Base-by-base conservation (phyloP, 37 sponge, comb jelly and placozoan genomes). In the Agelas oroides region DNA sequence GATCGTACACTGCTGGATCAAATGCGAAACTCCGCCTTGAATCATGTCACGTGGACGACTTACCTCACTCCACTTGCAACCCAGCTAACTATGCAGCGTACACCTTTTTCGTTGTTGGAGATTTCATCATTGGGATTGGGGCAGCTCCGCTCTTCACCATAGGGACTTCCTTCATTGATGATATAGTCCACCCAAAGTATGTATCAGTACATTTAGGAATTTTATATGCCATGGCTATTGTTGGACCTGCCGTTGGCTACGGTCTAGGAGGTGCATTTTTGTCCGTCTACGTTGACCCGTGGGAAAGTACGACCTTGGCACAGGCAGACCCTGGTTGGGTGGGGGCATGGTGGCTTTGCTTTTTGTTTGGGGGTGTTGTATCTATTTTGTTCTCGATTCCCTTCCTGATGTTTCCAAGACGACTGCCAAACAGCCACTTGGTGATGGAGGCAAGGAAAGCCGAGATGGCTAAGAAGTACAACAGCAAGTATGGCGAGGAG, bases 281-380 rank as follows among this genome's bases (percentile, higher is more conserved):
- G 35, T 53, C 83, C 23, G 24, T 88, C 33, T 95, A 86, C 68
- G 90, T 92, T 32, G 87, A 86, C 31, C 92, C 92, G 1, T 64
- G 53, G 14, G 71, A 60, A 18, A 56, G 69, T 16, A 85, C 89
- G 1, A 78, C 70, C 1, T 75, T 91, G 59, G 65, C 59, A 53
- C 33, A 60, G 24, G 70, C 70, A 52, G 78, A 91, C 71, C 80
- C 87, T 17, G 86, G 62, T 16, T 95, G 73, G 69, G 90, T 95
- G 23, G 96, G 96, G 20, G 92, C 87, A 0, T 95, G 96, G 96
- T 95, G 96, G 96, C 65, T 92, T 0, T 88, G 92, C n/a, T 95
- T 89, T 37, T 53, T 95, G 18, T 5, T 95, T 52, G 31, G 38
- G 65, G 83, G 83, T 0, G n/a, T 61, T 11, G 6, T 72, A 16